Percentiles rank a stretch among this genome's conserved stretches.
Evolutionary conservation across 2,797 vertebrate genomes (phyloP).

Genomic region (Spea hammondii): DNA sequence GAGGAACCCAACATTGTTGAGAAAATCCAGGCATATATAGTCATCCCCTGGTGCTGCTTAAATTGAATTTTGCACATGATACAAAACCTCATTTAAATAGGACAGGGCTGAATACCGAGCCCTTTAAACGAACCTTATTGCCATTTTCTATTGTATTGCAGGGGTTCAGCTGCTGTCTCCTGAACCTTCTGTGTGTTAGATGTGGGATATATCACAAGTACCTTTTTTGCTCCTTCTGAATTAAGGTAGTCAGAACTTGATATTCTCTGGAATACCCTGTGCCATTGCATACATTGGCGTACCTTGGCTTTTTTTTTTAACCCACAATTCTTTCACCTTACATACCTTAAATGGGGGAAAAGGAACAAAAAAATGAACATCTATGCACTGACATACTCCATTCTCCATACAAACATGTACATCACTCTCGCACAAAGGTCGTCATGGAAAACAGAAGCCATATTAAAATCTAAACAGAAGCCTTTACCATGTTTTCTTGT

Average conservation of each 20-base stretch:
- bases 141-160: too few species aligned
- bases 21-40: neutral
- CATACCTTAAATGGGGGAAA: slow-evolving; percentile 34
- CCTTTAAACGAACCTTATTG: too few species aligned
- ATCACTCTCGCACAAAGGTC: slow-evolving; percentile 21
- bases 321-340: neutral
- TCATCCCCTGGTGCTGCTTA: neutral
- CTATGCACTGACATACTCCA: slow-evolving; percentile 42
- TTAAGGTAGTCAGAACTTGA: too few species aligned
- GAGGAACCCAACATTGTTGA: too few species aligned
- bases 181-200: too few species aligned
- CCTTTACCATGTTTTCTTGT: neutral
- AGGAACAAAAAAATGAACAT: slow-evolving; percentile 21
- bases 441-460: slow-evolving; percentile 48
- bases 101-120: too few species aligned
- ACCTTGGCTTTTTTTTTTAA: neutral
- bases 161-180: too few species aligned
- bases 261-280: neutral
- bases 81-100: too few species aligned
- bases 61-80: too few species aligned
- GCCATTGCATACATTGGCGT: neutral
- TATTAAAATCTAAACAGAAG: slow-evolving; percentile 33
- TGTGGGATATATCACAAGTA: too few species aligned
- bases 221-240: too few species aligned
- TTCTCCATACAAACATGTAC: slow-evolving; percentile 1